Evolutionary conservation across 2,888 invertebrate genomes (phyloP).

Genomic region (Mimas tiliae): DNA sequence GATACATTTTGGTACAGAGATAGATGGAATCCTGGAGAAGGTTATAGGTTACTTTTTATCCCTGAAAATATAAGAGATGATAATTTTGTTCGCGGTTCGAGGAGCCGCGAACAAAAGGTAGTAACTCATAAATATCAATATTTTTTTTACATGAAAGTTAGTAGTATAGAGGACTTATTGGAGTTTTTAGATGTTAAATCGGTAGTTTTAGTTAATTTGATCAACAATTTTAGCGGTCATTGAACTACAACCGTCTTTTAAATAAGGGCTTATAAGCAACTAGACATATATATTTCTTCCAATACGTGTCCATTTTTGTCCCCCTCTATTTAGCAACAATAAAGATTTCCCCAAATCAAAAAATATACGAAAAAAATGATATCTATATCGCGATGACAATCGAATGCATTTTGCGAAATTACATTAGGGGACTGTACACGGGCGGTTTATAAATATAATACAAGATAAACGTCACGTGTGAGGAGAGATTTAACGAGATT

Average conservation of each 20-base stretch:
- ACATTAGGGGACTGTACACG: slow-evolving; percentile 18
- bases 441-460: slow-evolving; percentile 21
- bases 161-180: not conserved
- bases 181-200: not conserved
- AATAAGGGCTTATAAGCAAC: no score
- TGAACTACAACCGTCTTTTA: no score
- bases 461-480: slow-evolving; percentile 25
- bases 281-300: not conserved
- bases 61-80: no score
- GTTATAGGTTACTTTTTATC: no score
- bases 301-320: not conserved
- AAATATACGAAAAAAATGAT: slow-evolving; percentile 21
- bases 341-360: slow-evolving; percentile 14
- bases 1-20: no score
- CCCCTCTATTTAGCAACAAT: not conserved
- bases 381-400: slow-evolving; percentile 17
- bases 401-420: slow-evolving; percentile 24
- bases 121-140: no score
- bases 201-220: not conserved
- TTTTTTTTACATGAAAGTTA: no score
- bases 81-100: no score
- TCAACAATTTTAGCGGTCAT: no score
- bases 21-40: no score
- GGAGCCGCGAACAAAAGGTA: no score
- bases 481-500: slow-evolving; percentile 12